Evolutionary conservation across 2,797 vertebrate species (phyloP), one percentile per base, ranked within the genome.

Genomic region (Gallirallus australis): DNA sequence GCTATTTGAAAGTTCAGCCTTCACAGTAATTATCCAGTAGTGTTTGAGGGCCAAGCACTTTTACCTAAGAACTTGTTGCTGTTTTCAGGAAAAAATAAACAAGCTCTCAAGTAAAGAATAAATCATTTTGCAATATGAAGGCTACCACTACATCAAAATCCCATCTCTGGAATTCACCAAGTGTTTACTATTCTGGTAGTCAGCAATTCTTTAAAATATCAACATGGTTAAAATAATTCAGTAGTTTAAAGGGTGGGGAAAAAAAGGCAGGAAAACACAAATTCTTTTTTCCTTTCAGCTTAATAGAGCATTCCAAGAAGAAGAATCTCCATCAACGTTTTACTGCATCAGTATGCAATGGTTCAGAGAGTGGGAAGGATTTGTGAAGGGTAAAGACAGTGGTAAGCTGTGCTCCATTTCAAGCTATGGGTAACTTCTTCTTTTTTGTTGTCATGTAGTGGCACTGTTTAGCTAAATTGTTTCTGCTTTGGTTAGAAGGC

Each of bases 261-360:
- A 16, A 59, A 48, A 71, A 15, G 2, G 4, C 8, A 61, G 30
- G 71, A 95, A 94, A 66, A 5, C 9, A 24, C 1, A 2, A 11
- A 1, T 45, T 64, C 23, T 65, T 83, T 81, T 73, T 20, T 15
- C 53, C 37, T 61, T 91, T 15, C 91, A 99, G 99, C 98, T 99
- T 94, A 99, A 99, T 97, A 99, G 99, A 98, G 99, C 99, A 86
- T 99, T 99, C 97, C 99, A 99, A 97, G 99, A 99, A 98, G 99
- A 99, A 97, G 99, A 99, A 97, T 99, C 99, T 95, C 99, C 99
- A 23, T 98, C 99, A 93, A 98, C 99, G 40, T 99, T 99, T 97
- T 99, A 99, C 97, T 99, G 99, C 97, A 99, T 99, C 98, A 99
- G 99, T 98, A 99, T 99, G 99, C 99, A 99, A 82, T 99, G 99